phyloP scores from a whole-genome alignment of 2,113 vertebrate species.

The Eurypyga helias region DNA sequence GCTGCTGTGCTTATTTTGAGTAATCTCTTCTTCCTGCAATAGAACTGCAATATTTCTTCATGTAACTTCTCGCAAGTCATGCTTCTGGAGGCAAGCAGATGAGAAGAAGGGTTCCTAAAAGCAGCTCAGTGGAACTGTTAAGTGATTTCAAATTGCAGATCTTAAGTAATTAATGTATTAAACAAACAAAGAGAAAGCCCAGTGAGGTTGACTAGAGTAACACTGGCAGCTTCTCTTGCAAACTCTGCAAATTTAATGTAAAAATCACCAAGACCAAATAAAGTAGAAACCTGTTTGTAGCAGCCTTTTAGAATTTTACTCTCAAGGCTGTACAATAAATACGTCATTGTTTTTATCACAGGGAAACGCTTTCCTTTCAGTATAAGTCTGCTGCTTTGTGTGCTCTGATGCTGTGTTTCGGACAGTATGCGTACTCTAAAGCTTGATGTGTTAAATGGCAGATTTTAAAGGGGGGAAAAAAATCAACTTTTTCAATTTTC shows the following conservation, averaged over 20 bases:
- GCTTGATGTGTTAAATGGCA: not conserved
- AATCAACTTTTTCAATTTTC: not conserved
- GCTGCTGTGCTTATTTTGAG: not conserved
- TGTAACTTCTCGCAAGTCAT: not conserved
- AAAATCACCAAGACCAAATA: accelerated
- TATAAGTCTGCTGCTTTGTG: not conserved
- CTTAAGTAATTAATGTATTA: not conserved
- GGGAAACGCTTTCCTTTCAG: not conserved
- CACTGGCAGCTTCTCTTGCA: not conserved
- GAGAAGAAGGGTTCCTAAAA: not conserved
- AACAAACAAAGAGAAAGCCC: not conserved
- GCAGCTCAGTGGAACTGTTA: not conserved
- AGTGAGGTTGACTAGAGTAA: not conserved
- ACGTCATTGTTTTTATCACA: not conserved
- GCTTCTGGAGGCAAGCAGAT: not conserved
- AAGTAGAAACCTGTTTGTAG: not conserved
- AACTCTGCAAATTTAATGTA: not conserved
- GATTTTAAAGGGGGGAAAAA: not conserved
- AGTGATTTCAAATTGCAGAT: not conserved
- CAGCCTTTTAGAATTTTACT: not conserved
- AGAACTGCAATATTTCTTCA: not conserved
- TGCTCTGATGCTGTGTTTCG: not conserved
- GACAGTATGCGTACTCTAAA: not conserved
- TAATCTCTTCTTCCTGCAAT: not conserved
- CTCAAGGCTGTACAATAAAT: not conserved